Conservation (phyloP, 2,888 invertebrate species). For the Amiota minor region DNA sequence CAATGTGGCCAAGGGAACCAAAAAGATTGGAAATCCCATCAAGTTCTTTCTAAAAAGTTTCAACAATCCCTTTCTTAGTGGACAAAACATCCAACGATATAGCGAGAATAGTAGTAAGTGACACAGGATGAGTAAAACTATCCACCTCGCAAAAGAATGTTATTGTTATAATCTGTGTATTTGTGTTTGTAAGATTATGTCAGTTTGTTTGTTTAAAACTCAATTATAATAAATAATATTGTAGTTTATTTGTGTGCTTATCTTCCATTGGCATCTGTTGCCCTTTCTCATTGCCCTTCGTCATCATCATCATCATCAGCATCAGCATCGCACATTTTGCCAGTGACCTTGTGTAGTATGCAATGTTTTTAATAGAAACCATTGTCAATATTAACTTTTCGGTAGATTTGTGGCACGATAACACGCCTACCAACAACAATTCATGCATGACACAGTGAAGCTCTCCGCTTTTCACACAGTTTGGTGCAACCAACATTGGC, state of each 20-base stretch:
- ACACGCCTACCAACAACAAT: background rate
- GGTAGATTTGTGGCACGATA: slow-evolving; percentile 13
- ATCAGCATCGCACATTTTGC: background rate
- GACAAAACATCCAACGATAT: no score
- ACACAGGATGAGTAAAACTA: no score
- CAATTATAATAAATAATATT: slow-evolving; percentile 26
- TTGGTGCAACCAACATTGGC: background rate
- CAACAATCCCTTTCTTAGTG: no score
- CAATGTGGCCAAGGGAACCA: no score
- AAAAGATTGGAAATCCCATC: no score
- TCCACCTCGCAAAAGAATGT: no score
- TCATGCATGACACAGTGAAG: background rate
- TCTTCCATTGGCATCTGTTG: background rate
- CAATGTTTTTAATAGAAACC: background rate
- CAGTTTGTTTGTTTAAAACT: slow-evolving; percentile 23
- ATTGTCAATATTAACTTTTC: slow-evolving; percentile 24
- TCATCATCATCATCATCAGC: no score
- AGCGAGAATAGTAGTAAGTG: no score
- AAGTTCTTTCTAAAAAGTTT: no score
- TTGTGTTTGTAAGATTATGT: background rate
- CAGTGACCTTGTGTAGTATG: background rate
- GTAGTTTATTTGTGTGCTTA: background rate
- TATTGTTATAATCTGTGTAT: no score
- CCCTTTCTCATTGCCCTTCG: no score
- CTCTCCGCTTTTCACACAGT: background rate